Base-by-base conservation (phyloP, 2,888 invertebrate genomes). In the Scotopteryx bipunctaria region DNA sequence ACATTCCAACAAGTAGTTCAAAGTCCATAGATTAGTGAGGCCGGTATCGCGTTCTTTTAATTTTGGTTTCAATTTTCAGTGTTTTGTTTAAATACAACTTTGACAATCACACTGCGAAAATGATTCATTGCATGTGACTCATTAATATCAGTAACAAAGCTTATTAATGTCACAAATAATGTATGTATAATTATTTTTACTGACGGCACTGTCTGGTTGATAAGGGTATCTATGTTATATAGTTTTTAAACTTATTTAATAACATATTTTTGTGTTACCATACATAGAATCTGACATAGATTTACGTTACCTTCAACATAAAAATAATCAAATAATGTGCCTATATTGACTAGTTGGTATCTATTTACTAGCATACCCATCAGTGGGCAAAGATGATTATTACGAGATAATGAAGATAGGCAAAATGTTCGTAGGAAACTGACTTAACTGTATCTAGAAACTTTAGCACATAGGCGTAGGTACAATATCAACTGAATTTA, bases 91-190 rank as follows among this genome's bases (percentile, higher is more conserved):
- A 43, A 43, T 9, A 29, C 27, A 17, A 42, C 32, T 32, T 42
- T 31, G 41, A 11, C 13, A 42, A 46, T 21, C 14, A 16, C 9
- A 9, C 13, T 29, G 27, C 40, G 25, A 40, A 42, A 21, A 43
- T 61, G 58, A 61, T 32, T 53, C 60, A 57, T 66, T 47, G 11
- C 0, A 11, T 51, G 67, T 82, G 81, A 82, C 35, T 83, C 78
- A 83, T 70, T 63, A 45, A 47, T 81, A 81, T 82, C 78, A 73
- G 59, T 64, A 74, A 72, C 69, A 69, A 64, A 65, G 67, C 66
- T 59, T 67, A 69, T 64, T 73, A 74, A 76, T 71, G 65, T 67
- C 56, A 64, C 64, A 14, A 27, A 27, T 27, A 25, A 38, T n/a
- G n/a, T n/a, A n/a, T n/a, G n/a, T n/a, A 32, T 32, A 64, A 63